Percentiles rank a stretch among this genome's conserved stretches.
Evolutionary conservation across 2,113 vertebrate genomes (phyloP).

Genomic region (Corynorhinus townsendii): DNA sequence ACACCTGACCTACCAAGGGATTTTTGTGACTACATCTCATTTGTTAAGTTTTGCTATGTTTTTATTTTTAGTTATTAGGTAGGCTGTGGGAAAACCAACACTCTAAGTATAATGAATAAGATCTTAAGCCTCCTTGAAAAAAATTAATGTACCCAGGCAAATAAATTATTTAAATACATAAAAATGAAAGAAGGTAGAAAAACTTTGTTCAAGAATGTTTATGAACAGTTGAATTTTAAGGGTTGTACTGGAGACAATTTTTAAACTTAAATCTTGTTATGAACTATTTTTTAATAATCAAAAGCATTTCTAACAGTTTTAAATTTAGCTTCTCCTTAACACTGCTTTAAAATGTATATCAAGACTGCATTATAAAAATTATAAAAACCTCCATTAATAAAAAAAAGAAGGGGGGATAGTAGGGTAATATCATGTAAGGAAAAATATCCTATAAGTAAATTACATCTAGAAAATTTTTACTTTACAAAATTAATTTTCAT

Average conservation of each 20-base stretch:
- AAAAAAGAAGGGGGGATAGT: too few relatives aligned
- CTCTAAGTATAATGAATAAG: background rate
- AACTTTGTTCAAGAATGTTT: background rate
- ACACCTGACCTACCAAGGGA: background rate
- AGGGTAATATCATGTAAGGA: too few relatives aligned
- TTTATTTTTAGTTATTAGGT: background rate
- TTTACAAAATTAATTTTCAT: too few relatives aligned
- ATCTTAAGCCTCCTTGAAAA: background rate
- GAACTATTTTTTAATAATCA: slow-evolving; percentile 13
- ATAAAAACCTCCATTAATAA: too few relatives aligned
- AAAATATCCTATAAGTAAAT: too few relatives aligned
- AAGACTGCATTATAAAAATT: too few relatives aligned
- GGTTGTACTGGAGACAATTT: background rate
- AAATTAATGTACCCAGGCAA: background rate
- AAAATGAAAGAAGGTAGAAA: slow-evolving; percentile 21
- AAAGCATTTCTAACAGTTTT: slow-evolving; percentile 18
- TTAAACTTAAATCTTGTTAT: background rate
- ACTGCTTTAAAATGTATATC: too few relatives aligned
- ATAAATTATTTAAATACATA: background rate
- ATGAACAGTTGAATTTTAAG: background rate
- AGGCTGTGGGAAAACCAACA: background rate
- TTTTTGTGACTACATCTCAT: background rate
- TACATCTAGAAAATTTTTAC: too few relatives aligned
- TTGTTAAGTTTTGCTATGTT: background rate
- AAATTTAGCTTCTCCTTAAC: background rate